A percentile compares a stretch with the other conserved stretches of the same genome.
Evolutionary conservation across 1,140 invertebrate genomes (phyloP).

Genomic region (Platyura marginata): DNA sequence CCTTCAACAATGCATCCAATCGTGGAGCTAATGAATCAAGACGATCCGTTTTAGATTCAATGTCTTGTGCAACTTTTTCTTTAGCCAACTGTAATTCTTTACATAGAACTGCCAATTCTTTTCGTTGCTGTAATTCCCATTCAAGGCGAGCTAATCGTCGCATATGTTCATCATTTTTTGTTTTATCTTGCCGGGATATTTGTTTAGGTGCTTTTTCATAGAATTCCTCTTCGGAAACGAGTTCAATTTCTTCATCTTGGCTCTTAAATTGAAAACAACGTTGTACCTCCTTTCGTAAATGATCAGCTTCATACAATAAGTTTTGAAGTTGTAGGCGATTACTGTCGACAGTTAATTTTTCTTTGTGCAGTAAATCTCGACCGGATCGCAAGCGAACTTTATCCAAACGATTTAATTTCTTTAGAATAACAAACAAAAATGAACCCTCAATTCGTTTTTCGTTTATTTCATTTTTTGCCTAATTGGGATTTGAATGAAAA

Average conservation of each 20-base stretch:
- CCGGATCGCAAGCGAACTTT: constrained; percentile 69
- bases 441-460: constrained; percentile 49
- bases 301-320: constrained; percentile 84
- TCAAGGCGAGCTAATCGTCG: constrained; percentile 70
- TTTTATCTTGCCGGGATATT: constrained; percentile 49
- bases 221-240: constrained; percentile 70
- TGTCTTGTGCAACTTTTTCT: constrained; percentile 51
- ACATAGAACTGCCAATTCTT: constrained; percentile 59
- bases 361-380: constrained; percentile 54
- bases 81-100: constrained; percentile 58
- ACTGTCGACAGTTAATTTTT: constrained; percentile 75
- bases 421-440: constrained; percentile 57
- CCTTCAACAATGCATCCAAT: constrained; percentile 49
- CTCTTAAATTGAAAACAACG: constrained; percentile 91
- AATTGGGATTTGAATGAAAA: constrained; percentile 4
- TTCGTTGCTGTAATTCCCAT: constrained; percentile 81
- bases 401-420: constrained; percentile 79
- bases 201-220: constrained; percentile 58
- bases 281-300: constrained; percentile 82
- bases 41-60: constrained; percentile 59
- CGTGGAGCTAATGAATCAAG: constrained; percentile 68
- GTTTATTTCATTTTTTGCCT: constrained; percentile 40
- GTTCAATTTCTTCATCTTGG: constrained; percentile 81
- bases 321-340: constrained; percentile 85
- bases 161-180: constrained; percentile 53